phyloP scores from a whole-genome alignment of 1,140 invertebrate species.

The Panonychus citri region DNA sequence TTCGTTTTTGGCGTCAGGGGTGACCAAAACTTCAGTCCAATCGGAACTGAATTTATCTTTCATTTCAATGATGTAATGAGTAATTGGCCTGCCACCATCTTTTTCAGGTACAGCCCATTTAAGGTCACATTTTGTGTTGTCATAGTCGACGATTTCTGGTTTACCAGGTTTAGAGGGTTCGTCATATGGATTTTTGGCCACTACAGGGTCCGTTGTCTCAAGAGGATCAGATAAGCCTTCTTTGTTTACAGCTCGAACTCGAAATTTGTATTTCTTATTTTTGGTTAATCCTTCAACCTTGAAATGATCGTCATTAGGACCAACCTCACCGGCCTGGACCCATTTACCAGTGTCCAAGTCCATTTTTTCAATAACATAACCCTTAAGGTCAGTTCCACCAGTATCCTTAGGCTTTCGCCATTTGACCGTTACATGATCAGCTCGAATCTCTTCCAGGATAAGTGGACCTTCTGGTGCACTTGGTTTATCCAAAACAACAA shows the following conservation, averaged over 20 bases:
- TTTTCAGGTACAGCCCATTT: slow-evolving; percentile 75
- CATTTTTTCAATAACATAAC: slow-evolving; percentile 93
- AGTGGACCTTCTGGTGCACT: slow-evolving; percentile 58
- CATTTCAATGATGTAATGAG: slow-evolving; percentile 82
- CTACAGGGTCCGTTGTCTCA: slow-evolving; percentile 55
- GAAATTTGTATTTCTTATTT: slow-evolving; percentile 93
- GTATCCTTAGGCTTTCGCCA: slow-evolving; percentile 87
- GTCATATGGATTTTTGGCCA: slow-evolving; percentile 85
- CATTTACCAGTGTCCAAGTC: slow-evolving; percentile 73
- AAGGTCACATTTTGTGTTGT: slow-evolving; percentile 73
- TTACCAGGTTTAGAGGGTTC: slow-evolving; percentile 72
- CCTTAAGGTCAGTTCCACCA: slow-evolving; percentile 72
- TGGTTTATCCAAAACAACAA: slow-evolving; percentile 72
- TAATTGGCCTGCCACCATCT: slow-evolving; percentile 80
- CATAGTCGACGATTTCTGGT: slow-evolving; percentile 56
- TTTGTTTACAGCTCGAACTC: slow-evolving; percentile 83
- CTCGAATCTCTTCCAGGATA: slow-evolving; percentile 54
- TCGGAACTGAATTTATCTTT: slow-evolving; percentile 67
- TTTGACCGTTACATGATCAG: slow-evolving; percentile 72
- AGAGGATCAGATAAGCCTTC: slow-evolving; percentile 79
- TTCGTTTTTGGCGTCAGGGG: neutral
- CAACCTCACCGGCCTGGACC: slow-evolving; percentile 58
- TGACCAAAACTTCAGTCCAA: slow-evolving; percentile 33
- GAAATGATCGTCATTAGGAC: slow-evolving; percentile 51
- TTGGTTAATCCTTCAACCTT: slow-evolving; percentile 64